These are phyloP conservation scores for Hipposideros larvatus DNA, from an alignment of 2,797 vertebrate genomes.

Conservation along the genomic window DNA sequence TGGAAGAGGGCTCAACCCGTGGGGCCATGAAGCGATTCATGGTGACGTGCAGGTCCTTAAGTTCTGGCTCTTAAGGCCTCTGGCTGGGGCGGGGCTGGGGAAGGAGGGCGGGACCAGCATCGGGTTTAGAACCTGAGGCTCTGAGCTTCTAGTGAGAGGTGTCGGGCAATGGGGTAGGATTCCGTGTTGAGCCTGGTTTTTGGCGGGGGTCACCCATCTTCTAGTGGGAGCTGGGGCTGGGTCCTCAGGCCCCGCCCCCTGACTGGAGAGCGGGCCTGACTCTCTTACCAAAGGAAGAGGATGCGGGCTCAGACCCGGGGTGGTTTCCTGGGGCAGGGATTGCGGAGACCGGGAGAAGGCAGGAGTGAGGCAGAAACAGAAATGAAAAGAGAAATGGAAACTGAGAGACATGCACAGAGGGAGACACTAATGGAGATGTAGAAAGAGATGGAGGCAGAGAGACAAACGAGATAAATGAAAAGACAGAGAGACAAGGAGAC, in stretches of 20 bases:
- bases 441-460: background rate
- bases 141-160: accelerated
- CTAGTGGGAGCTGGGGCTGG: background rate
- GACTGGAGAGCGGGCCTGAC: too few species aligned
- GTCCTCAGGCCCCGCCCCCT: background rate
- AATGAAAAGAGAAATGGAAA: background rate
- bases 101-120: background rate
- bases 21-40: constrained; percentile 52
- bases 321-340: background rate
- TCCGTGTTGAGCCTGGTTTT: background rate
- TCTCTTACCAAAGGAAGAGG: background rate
- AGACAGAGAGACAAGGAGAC: background rate
- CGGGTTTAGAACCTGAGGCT: background rate
- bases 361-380: background rate
- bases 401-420: background rate
- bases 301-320: background rate
- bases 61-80: background rate
- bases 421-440: background rate
- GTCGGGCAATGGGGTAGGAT: background rate
- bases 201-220: accelerated
- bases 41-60: background rate
- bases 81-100: background rate
- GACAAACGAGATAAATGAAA: background rate
- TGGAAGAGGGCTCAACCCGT: background rate
- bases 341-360: background rate